phyloP scores from a whole-genome alignment of 2,113 vertebrate species.

The Siphamia tubifer region DNA sequence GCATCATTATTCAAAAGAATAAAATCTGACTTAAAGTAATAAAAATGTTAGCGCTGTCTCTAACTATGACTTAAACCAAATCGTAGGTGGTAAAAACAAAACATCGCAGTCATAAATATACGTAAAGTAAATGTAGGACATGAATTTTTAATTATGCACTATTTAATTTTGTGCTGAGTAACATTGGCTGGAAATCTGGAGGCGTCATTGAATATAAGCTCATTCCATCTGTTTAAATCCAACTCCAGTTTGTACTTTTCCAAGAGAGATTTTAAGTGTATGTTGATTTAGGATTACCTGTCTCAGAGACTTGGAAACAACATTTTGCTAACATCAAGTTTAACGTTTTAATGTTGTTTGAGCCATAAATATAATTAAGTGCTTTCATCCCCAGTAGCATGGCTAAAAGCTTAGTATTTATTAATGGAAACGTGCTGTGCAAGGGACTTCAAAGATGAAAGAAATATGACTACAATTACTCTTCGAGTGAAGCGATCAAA shows the following conservation, averaged over 20 bases:
- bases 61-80: too few species aligned
- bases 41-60: too few species aligned
- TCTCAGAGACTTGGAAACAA: conserved; percentile 19
- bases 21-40: too few species aligned
- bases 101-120: too few species aligned
- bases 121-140: too few species aligned
- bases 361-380: conserved; percentile 50
- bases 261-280: neutral
- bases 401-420: conserved; percentile 52
- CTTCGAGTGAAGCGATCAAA: neutral
- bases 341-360: conserved; percentile 34
- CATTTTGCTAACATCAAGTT: conserved; percentile 42
- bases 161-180: neutral
- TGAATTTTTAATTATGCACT: neutral
- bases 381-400: conserved; percentile 3
- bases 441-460: conserved; percentile 1
- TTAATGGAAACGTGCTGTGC: conserved; percentile 22
- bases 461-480: conserved; percentile 10
- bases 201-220: neutral
- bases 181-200: neutral
- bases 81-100: too few species aligned
- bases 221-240: neutral
- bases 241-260: neutral
- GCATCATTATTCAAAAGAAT: too few species aligned
- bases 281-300: conserved; percentile 42